phyloP scores from a whole-genome alignment of 2,113 vertebrate genomes.

The Cyprinodon brontotheroides region DNA sequence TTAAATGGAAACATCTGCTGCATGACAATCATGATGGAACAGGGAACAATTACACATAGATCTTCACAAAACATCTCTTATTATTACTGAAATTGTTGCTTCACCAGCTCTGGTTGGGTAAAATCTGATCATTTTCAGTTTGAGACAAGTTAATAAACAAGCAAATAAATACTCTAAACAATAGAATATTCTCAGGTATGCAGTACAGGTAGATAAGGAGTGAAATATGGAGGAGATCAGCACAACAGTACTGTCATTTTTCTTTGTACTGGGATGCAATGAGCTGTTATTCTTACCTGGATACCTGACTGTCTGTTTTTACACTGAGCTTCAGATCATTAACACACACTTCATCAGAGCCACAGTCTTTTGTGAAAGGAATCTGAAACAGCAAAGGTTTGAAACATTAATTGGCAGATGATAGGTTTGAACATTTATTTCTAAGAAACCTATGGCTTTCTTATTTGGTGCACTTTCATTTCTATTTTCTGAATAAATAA shows the following conservation, averaged over 20 bases:
- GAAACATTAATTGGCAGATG: background rate
- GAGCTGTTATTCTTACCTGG: slow-evolving; percentile 68
- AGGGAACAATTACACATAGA: background rate
- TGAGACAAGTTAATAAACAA: background rate
- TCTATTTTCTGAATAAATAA: slow-evolving; percentile 1
- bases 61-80: background rate
- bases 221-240: no score
- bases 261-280: background rate
- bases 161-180: no score
- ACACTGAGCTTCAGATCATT: slow-evolving; percentile 86
- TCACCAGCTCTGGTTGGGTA: background rate
- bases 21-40: background rate
- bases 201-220: no score
- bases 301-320: slow-evolving; percentile 63
- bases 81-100: background rate
- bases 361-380: slow-evolving; percentile 92
- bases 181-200: no score
- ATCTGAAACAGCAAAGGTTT: slow-evolving; percentile 70
- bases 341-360: slow-evolving; percentile 86
- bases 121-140: background rate
- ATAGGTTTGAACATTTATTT: background rate
- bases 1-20: background rate
- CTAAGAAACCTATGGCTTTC: background rate
- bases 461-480: background rate
- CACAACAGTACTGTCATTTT: background rate